These are phyloP conservation scores for Sebastes kiyomatsui DNA, from an alignment of 2,797 vertebrate genomes.

Conservation along the genomic window DNA sequence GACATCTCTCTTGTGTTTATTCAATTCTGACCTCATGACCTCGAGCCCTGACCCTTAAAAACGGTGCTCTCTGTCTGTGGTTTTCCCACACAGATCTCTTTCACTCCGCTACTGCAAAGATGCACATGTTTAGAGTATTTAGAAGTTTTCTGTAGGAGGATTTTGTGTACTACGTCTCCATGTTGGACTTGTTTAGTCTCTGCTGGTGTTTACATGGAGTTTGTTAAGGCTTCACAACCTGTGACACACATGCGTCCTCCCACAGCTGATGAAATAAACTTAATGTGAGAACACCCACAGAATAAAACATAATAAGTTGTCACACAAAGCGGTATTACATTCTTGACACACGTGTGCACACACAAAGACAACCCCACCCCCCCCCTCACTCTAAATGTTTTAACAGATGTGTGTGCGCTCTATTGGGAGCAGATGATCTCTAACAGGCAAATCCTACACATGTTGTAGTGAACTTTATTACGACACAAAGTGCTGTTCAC, in stretches of 20 bases:
- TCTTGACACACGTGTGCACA: neutral
- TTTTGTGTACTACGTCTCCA: neutral
- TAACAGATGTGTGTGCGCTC: slow-evolving; percentile 26
- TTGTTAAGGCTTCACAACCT: slow-evolving; percentile 33
- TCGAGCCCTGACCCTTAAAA: slow-evolving; percentile 28
- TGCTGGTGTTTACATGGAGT: slow-evolving; percentile 28
- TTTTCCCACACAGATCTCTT: slow-evolving; percentile 52
- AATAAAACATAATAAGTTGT: neutral
- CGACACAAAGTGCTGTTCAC: slow-evolving; percentile 13
- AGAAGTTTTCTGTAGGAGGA: neutral
- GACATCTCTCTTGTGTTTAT: slow-evolving; percentile 44
- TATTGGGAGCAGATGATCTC: slow-evolving; percentile 24
- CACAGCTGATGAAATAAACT: neutral
- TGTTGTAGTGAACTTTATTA: slow-evolving; percentile 29
- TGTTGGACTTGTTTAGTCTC: slow-evolving; percentile 40
- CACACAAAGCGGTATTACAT: neutral
- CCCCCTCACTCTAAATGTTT: slow-evolving; percentile 19
- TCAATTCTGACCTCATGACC: slow-evolving; percentile 42
- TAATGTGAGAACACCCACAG: neutral
- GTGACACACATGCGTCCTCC: slow-evolving; percentile 14
- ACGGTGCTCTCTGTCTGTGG: neutral
- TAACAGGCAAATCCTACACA: slow-evolving; percentile 35
- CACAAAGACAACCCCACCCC: neutral
- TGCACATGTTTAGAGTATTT: neutral
- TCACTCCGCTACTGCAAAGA: slow-evolving; percentile 6